Evolutionary conservation across 1,140 invertebrate species (phyloP).

Genomic region (Bicyclus anynana): DNA sequence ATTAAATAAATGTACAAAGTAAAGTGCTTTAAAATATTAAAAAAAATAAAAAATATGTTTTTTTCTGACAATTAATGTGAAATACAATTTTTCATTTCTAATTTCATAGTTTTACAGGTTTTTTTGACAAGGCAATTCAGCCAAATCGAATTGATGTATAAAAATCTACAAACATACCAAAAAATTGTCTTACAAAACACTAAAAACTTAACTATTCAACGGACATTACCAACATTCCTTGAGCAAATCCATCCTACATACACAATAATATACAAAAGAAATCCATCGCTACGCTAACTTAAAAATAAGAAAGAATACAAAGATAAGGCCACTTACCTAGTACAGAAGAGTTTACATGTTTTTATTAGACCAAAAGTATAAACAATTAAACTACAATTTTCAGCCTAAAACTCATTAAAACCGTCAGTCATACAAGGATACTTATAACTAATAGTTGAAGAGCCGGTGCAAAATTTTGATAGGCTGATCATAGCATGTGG

Average conservation of each 20-base stretch:
- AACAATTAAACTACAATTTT: constrained; percentile 45
- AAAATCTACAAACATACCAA: constrained; percentile 32
- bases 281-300: constrained; percentile 43
- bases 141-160: constrained; percentile 13
- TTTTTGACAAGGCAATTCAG: background rate
- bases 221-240: constrained; percentile 44
- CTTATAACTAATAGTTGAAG: constrained; percentile 23
- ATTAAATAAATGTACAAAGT: too few species aligned
- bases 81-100: too few species aligned
- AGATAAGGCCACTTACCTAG: constrained; percentile 10
- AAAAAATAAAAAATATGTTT: too few species aligned
- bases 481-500: too few species aligned
- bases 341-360: constrained; percentile 7
- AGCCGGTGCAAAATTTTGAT: background rate
- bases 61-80: too few species aligned
- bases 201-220: background rate
- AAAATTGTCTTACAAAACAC: constrained; percentile 33
- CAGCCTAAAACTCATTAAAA: constrained; percentile 33
- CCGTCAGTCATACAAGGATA: constrained; percentile 42
- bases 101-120: background rate
- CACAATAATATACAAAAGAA: constrained; percentile 28
- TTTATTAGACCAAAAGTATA: constrained; percentile 16
- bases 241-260: constrained; percentile 39
- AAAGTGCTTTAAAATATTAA: too few species aligned
- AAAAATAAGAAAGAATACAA: constrained; percentile 13